A percentile compares a stretch with the other conserved stretches of the same genome.
Conservation (phyloP, 2,888 invertebrate species). For the Automeris io region DNA sequence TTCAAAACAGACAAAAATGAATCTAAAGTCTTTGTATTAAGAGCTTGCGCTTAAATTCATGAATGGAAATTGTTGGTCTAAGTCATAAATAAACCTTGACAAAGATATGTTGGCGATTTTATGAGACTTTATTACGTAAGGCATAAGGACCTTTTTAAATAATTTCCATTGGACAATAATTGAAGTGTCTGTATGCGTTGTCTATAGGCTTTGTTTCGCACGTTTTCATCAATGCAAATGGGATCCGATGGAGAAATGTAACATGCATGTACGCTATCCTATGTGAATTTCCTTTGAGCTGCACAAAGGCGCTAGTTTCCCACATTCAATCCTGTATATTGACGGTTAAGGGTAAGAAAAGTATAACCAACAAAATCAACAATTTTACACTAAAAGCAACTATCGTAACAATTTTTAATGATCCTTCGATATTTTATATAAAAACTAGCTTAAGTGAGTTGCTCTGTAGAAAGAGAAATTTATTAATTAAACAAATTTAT, state of each 20-base stretch:
- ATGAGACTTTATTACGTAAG: not conserved
- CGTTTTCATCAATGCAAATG: constrained; percentile 13
- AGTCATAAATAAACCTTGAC: not conserved
- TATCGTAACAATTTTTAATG: too few species aligned
- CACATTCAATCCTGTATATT: too few species aligned
- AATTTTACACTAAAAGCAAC: too few species aligned
- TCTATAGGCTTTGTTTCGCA: constrained; percentile 15
- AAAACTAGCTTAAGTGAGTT: too few species aligned
- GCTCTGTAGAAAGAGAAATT: too few species aligned
- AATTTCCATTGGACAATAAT: not conserved
- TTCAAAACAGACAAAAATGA: not conserved
- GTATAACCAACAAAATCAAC: too few species aligned
- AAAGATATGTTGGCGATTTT: not conserved
- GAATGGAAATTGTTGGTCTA: not conserved
- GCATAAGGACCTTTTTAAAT: not conserved
- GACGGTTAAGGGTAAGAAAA: too few species aligned
- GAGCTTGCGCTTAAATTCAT: not conserved
- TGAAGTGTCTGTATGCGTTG: not conserved
- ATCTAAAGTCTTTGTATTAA: not conserved
- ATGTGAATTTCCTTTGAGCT: not conserved
- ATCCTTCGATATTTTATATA: too few species aligned
- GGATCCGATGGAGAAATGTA: constrained; percentile 11
- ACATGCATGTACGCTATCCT: not conserved
- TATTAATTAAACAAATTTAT: too few species aligned
- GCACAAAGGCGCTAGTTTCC: too few species aligned